phyloP scores from a whole-genome alignment of 2,113 vertebrate genomes.

The Nettapus auritus region DNA sequence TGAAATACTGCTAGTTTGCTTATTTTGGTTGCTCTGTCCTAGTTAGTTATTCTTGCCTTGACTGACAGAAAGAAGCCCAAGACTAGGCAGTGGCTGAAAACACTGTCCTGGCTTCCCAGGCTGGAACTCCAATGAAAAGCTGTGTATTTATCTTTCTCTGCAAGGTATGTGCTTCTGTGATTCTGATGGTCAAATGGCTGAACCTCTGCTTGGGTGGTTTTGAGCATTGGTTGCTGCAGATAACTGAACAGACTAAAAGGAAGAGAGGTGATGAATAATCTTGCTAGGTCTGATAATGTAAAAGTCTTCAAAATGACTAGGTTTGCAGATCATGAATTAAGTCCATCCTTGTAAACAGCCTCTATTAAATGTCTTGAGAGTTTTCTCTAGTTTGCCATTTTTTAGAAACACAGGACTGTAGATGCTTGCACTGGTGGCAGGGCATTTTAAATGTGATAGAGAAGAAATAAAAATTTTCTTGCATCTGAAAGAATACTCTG shows the following conservation, averaged over 20 bases:
- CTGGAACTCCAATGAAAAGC: accelerated
- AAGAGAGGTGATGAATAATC: neutral
- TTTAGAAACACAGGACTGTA: neutral
- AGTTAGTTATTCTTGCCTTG: neutral
- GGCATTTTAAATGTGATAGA: neutral
- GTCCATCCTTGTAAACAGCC: neutral
- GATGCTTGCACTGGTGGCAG: neutral
- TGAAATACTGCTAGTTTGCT: accelerated
- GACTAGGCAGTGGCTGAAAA: neutral
- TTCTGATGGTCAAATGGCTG: neutral
- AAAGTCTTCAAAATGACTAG: neutral
- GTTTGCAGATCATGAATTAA: neutral
- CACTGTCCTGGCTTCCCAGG: neutral
- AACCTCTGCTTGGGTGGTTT: neutral
- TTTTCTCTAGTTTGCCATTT: neutral
- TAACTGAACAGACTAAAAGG: neutral
- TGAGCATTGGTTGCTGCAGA: neutral
- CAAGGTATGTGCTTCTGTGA: accelerated
- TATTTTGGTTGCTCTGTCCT: neutral
- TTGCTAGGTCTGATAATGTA: neutral
- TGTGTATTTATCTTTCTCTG: neutral
- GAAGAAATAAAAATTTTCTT: neutral
- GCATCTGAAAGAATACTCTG: neutral
- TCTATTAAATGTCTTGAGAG: neutral
- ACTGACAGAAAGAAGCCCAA: neutral